Conservation (phyloP, 2,888 invertebrate genomes). For the Pinctada fucata region DNA sequence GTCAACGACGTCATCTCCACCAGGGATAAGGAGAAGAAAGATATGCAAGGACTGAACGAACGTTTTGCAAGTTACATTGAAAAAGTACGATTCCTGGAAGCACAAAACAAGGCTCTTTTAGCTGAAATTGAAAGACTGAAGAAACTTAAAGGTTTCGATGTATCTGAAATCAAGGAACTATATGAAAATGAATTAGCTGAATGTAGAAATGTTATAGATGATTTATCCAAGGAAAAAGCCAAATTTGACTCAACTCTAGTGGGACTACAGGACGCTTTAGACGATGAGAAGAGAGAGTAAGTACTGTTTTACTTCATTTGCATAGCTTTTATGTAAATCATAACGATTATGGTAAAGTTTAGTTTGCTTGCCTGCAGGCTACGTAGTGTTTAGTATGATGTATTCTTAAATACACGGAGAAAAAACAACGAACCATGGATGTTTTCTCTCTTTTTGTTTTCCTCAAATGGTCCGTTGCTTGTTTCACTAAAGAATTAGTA, state of each 20-base stretch:
- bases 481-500: no score
- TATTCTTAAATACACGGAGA: no score
- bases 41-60: slow-evolving; percentile 79
- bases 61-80: slow-evolving; percentile 79
- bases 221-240: slow-evolving; percentile 77
- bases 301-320: slow-evolving; percentile 27
- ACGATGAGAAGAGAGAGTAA: slow-evolving; percentile 62
- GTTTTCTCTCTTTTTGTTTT: no score
- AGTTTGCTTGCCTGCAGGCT: no score
- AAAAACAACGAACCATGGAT: no score
- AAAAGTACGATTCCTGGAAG: slow-evolving; percentile 76
- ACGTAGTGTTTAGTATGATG: no score
- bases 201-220: slow-evolving; percentile 77
- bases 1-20: slow-evolving; percentile 76
- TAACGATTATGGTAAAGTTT: no score
- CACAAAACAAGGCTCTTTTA: slow-evolving; percentile 71
- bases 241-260: slow-evolving; percentile 72
- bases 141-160: slow-evolving; percentile 65
- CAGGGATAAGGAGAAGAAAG: slow-evolving; percentile 78
- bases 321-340: no score
- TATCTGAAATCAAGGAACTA: slow-evolving; percentile 74
- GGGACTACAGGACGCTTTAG: slow-evolving; percentile 77
- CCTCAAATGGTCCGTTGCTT: no score
- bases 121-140: slow-evolving; percentile 70
- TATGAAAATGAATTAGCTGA: slow-evolving; percentile 78